phyloP scores from a whole-genome alignment of 2,797 vertebrate species.

The Chromis chromis region DNA sequence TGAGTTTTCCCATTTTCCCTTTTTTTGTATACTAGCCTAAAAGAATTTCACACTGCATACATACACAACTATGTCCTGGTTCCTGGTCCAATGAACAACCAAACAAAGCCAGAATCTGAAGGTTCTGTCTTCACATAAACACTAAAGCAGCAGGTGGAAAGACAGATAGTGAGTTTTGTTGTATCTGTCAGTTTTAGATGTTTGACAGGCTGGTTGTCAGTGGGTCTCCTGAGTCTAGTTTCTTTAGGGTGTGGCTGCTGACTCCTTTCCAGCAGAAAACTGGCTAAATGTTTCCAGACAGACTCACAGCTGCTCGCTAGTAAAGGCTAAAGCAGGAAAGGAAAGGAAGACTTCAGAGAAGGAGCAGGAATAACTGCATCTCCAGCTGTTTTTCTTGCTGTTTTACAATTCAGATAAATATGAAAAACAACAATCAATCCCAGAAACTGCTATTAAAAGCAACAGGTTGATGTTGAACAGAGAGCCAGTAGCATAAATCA shows the following conservation, averaged over 20 bases:
- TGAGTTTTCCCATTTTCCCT: not conserved
- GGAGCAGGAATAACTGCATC: not conserved
- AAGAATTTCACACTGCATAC: too few species aligned
- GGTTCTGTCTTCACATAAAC: not conserved
- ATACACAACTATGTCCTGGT: too few species aligned
- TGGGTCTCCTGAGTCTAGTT: slow-evolving; percentile 1
- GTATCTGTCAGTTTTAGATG: not conserved
- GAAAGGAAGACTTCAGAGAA: slow-evolving; percentile 8
- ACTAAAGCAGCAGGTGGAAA: not conserved
- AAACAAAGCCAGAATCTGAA: not conserved
- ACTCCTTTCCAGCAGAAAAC: slow-evolving; percentile 13
- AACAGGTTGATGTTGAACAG: slow-evolving; percentile 6
- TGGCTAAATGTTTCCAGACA: slow-evolving; percentile 48
- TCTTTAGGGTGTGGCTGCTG: slow-evolving; percentile 46
- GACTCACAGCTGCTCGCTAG: slow-evolving; percentile 17
- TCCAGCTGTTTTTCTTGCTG: slow-evolving; percentile 30
- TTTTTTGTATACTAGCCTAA: too few species aligned
- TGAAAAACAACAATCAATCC: not conserved
- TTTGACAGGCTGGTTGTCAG: slow-evolving; percentile 2
- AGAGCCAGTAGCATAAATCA: slow-evolving; percentile 1
- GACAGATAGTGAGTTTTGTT: not conserved
- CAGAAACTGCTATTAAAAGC: slow-evolving; percentile 28
- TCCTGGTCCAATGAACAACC: not conserved
- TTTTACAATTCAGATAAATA: not conserved
- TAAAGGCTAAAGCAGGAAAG: not conserved